Conservation (phyloP, 1,140 invertebrate species). For the Berghia stephanieae region DNA sequence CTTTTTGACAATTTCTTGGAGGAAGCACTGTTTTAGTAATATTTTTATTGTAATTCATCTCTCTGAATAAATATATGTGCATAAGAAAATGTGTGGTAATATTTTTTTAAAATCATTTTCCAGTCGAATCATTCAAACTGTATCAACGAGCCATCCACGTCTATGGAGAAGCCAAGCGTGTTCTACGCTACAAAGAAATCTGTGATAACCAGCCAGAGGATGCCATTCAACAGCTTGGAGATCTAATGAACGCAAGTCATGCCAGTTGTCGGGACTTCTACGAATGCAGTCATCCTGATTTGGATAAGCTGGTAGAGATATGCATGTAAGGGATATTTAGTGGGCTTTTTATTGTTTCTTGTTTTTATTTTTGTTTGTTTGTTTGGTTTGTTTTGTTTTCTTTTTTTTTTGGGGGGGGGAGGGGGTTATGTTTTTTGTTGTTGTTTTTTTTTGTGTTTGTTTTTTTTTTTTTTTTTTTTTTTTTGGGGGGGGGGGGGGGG, state of each 20-base stretch:
- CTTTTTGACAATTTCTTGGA: too few species aligned
- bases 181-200: constrained; percentile 77
- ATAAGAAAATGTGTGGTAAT: too few species aligned
- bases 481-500: too few species aligned
- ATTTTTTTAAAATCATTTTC: constrained; percentile 40
- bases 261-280: constrained; percentile 84
- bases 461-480: too few species aligned
- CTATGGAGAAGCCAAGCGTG: constrained; percentile 78
- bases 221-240: constrained; percentile 75
- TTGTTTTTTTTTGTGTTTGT: too few species aligned
- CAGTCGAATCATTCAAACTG: constrained; percentile 77
- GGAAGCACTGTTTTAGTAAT: too few species aligned
- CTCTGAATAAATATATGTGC: too few species aligned
- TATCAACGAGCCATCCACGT: constrained; percentile 89
- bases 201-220: constrained; percentile 69
- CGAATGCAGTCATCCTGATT: constrained; percentile 90
- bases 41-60: too few species aligned
- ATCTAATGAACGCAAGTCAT: constrained; percentile 90
- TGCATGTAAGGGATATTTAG: constrained; percentile 73
- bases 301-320: constrained; percentile 85
- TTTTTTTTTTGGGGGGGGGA: too few species aligned
- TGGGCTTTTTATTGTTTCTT: neutral
- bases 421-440: too few species aligned
- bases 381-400: too few species aligned
- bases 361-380: neutral